These are phyloP conservation scores for Machimus atricapillus DNA, from an alignment of 2,888 invertebrate species.

Conservation along the genomic window DNA sequence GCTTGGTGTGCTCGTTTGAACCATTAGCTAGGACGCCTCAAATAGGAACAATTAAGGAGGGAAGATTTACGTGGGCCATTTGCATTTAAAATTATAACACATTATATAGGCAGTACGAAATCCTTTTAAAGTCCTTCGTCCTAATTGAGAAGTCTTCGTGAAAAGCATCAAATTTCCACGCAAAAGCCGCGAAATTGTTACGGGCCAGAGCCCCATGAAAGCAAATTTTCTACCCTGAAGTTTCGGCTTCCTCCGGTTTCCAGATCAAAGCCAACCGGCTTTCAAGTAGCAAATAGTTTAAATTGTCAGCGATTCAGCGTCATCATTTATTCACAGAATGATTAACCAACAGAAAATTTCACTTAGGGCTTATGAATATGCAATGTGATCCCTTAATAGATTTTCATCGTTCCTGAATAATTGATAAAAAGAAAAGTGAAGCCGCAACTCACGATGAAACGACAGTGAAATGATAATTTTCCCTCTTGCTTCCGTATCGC, in stretches of 20 bases:
- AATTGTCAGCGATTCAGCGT: constrained; percentile 38
- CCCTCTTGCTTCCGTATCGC: constrained; percentile 30
- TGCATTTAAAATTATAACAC: constrained; percentile 38
- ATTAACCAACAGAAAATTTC: constrained; percentile 46
- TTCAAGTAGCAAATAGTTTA: constrained; percentile 43
- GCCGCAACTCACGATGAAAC: constrained; percentile 39
- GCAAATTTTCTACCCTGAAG: constrained; percentile 25
- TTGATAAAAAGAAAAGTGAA: constrained; percentile 42
- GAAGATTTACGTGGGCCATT: constrained; percentile 18
- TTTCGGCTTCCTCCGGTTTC: constrained; percentile 23
- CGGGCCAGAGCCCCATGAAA: constrained; percentile 21
- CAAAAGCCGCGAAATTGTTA: constrained; percentile 36
- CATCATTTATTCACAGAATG: constrained; percentile 45
- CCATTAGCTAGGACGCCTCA: not conserved
- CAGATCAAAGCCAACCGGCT: constrained; percentile 31
- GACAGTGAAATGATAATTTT: constrained; percentile 40
- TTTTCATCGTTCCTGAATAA: constrained; percentile 43
- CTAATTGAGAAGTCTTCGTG: constrained; percentile 5
- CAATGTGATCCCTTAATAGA: constrained; percentile 43
- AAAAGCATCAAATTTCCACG: constrained; percentile 37
- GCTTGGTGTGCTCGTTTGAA: not conserved
- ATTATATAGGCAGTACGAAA: constrained; percentile 16
- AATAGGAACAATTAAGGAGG: constrained; percentile 18
- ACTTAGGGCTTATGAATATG: constrained; percentile 46
- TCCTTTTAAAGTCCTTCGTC: constrained; percentile 20